Percentiles rank a stretch among this genome's conserved stretches.
Conservation (phyloP, 2,888 invertebrate species). For the Dione juno region DNA sequence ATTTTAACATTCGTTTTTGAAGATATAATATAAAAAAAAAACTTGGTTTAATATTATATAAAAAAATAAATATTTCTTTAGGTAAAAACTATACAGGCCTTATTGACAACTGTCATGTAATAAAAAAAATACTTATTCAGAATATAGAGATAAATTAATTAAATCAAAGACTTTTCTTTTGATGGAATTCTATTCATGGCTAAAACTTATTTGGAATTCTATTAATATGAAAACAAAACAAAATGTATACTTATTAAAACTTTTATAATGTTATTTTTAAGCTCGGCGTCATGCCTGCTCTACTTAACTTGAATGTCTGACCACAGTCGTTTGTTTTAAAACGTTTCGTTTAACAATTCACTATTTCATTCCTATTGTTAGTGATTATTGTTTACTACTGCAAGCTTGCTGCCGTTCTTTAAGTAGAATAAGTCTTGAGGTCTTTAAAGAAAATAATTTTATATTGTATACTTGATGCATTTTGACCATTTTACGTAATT, state of each 20-base stretch:
- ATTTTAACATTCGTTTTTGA: too few relatives aligned
- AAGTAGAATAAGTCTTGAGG: conserved; percentile 11
- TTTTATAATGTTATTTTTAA: conserved; percentile 31
- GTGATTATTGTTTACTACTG: conserved; percentile 19
- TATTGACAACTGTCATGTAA: too few relatives aligned
- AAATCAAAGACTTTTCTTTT: not conserved
- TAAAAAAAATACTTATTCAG: too few relatives aligned
- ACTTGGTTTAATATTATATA: too few relatives aligned
- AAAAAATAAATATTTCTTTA: too few relatives aligned
- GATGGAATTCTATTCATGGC: not conserved
- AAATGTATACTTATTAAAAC: conserved; percentile 22
- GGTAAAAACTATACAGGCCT: too few relatives aligned
- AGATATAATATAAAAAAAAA: too few relatives aligned
- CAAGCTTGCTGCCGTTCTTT: conserved; percentile 20
- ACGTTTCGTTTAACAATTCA: conserved; percentile 30
- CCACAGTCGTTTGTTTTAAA: conserved; percentile 30
- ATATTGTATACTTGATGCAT: too few relatives aligned
- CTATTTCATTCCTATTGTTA: conserved; percentile 23
- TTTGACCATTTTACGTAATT: too few relatives aligned
- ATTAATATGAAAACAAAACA: conserved; percentile 15
- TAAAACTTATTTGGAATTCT: too few relatives aligned
- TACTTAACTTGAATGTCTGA: conserved; percentile 34
- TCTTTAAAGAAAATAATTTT: not conserved
- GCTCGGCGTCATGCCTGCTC: conserved; percentile 29
- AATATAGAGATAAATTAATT: too few relatives aligned